These are phyloP conservation scores for Papilio machaon DNA, from an alignment of 1,140 invertebrate genomes.

Conservation along the genomic window DNA sequence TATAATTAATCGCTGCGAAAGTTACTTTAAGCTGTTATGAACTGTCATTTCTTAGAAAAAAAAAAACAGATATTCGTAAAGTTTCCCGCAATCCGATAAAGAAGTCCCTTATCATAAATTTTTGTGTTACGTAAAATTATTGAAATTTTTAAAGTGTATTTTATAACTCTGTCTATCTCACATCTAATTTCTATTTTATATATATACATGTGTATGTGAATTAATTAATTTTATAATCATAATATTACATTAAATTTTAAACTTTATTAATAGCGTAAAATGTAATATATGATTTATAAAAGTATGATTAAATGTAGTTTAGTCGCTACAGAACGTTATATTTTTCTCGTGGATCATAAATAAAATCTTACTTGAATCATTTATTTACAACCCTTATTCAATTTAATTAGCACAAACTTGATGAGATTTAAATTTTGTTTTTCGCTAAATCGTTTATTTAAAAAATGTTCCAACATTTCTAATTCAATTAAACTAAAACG, in stretches of 20 bases:
- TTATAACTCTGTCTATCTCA: background rate
- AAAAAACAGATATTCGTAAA: background rate
- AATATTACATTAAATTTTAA: too few species aligned
- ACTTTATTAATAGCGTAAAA: too few species aligned
- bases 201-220: background rate
- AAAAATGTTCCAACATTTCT: background rate
- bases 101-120: background rate
- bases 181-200: background rate
- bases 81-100: background rate
- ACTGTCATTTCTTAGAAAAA: background rate
- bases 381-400: background rate
- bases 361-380: background rate
- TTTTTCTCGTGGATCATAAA: background rate
- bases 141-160: background rate
- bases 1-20: slow-evolving; percentile 23
- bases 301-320: too few species aligned
- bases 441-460: background rate
- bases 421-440: background rate
- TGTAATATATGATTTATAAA: too few species aligned
- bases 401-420: background rate
- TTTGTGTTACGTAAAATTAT: background rate
- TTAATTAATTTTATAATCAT: too few species aligned
- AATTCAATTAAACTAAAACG: slow-evolving; percentile 17
- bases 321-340: too few species aligned
- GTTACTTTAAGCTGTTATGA: background rate